Evolutionary conservation across 2,113 vertebrate genomes (phyloP), one percentile per base, ranked within the genome.

Genomic region (Pteruthius melanotis): DNA sequence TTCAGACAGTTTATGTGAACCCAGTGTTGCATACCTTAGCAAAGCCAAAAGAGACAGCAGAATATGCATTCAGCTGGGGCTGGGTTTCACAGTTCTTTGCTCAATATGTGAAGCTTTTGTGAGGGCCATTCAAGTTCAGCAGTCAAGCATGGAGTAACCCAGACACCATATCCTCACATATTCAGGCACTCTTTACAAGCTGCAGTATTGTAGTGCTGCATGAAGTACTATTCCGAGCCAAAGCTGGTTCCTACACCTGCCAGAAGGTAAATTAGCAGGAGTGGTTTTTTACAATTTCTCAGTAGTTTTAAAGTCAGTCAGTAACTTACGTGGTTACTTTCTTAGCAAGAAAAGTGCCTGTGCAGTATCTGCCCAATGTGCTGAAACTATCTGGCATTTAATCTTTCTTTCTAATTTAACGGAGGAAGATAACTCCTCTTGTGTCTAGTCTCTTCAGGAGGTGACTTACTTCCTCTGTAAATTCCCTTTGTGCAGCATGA

Each of bases 391-490:
- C 90, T 71, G 56, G 40, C 61, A 92, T 56, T 92, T 93, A 94
- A 96, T 89, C 40, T 57, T 40, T 81, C 40, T 78, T 69, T 83
- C 90, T 75, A 89, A 92, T 92, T 94, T 92, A 90, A 78, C 8
- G 1, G 42, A 91, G 54, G 66, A 90, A 91, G 86, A 81, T 75
- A 92, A 79, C 60, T 90, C 56, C 47, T 69, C 54, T 84, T 21
- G 26, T 27, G 61, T 76, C 82, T 94, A 63, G 54, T 82, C 78
- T 92, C 69, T 76, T 90, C 76, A 86, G 72, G 69, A 90, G 53
- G 89, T 96, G 88, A 90, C 90, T 95, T 95, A 90, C 83, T 97
- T 96, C 92, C 92, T 92, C 88, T 78, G 83, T 79, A 90, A 93
- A 92, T 96, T 96, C 80, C 91, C 88, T 93, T 70, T 22, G 15